phyloP scores from a whole-genome alignment of 2,888 invertebrate genomes.

The Synergus umbraculus region DNA sequence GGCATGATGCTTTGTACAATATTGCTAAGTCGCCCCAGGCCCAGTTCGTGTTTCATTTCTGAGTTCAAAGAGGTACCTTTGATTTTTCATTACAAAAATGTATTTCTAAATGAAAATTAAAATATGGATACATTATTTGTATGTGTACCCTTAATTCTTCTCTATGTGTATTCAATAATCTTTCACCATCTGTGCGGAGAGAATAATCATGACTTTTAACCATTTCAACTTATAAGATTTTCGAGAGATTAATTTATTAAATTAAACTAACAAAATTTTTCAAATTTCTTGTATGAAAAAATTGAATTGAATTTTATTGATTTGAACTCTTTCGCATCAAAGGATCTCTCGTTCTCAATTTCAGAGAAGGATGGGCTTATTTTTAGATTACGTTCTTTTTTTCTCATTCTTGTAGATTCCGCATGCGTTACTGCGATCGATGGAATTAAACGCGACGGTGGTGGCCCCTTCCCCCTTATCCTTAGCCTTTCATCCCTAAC shows the following conservation, averaged over 20 bases:
- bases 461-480: constrained; percentile 64
- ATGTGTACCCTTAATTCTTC: too few species aligned
- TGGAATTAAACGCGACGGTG: constrained; percentile 76
- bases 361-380: constrained; percentile 50
- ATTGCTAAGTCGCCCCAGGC: constrained; percentile 40
- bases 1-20: constrained; percentile 55
- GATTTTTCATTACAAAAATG: constrained; percentile 21
- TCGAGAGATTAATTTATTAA: too few species aligned
- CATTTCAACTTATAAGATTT: too few species aligned
- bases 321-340: background rate
- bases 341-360: constrained; percentile 38
- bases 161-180: too few species aligned
- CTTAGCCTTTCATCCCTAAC: constrained; percentile 33
- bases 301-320: constrained; percentile 34
- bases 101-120: background rate
- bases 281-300: too few species aligned
- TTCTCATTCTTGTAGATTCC: constrained; percentile 77
- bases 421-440: constrained; percentile 77
- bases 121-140: too few species aligned
- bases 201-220: too few species aligned
- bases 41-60: constrained; percentile 7
- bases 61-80: constrained; percentile 28
- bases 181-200: too few species aligned
- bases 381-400: constrained; percentile 67
- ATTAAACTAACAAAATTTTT: too few species aligned